These are phyloP conservation scores for Piezodorus guildinii DNA, from an alignment of 1,140 invertebrate species.

Conservation along the genomic window DNA sequence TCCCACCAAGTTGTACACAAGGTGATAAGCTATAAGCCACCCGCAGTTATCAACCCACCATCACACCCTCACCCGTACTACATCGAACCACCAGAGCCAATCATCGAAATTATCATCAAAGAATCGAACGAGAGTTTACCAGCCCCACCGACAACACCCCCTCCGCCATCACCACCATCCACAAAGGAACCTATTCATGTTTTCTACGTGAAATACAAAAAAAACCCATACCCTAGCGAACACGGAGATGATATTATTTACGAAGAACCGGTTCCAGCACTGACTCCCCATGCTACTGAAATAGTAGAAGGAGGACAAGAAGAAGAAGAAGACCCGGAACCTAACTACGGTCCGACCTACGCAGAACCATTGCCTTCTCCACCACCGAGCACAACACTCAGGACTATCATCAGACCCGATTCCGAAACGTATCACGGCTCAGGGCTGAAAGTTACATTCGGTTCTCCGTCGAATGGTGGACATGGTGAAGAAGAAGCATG, in stretches of 20 bases:
- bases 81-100: conserved; percentile 68
- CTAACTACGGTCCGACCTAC: conserved; percentile 28
- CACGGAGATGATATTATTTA: conserved; percentile 51
- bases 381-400: conserved; percentile 56
- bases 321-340: conserved; percentile 15
- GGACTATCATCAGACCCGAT: conserved; percentile 71
- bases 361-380: conserved; percentile 31
- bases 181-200: conserved; percentile 60
- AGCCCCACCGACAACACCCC: conserved; percentile 31
- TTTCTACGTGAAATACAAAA: conserved; percentile 80
- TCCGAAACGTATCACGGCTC: conserved; percentile 58
- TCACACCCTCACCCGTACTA: conserved; percentile 41
- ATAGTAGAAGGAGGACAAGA: conserved; percentile 18
- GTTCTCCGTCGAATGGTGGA: conserved; percentile 16
- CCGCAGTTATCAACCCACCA: conserved; percentile 15
- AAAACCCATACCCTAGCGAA: conserved; percentile 40
- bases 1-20: neutral
- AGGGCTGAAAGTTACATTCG: conserved; percentile 29
- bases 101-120: conserved; percentile 83
- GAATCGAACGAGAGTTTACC: conserved; percentile 72
- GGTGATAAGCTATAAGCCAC: neutral
- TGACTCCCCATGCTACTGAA: conserved; percentile 47
- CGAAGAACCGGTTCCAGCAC: conserved; percentile 59
- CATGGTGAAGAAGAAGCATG: conserved; percentile 21
- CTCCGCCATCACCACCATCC: conserved; percentile 37